phyloP scores from a whole-genome alignment of 2,113 vertebrate genomes.

The Microtus ochrogaster region DNA sequence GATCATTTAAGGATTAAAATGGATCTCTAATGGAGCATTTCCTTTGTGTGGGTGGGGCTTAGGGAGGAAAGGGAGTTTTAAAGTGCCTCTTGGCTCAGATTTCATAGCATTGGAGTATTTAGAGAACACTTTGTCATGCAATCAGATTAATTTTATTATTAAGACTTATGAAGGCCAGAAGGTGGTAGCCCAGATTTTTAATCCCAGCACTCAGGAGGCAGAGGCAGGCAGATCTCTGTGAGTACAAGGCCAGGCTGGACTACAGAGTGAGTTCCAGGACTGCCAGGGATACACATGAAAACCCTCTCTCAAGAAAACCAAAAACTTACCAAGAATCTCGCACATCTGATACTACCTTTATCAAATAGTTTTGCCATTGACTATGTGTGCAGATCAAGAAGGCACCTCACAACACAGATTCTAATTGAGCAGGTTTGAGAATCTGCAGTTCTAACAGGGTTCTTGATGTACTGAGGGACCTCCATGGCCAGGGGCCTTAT shows the following conservation, averaged over 20 bases:
- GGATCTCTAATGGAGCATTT: neutral
- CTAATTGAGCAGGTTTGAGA: neutral
- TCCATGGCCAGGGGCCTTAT: neutral
- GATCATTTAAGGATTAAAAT: neutral
- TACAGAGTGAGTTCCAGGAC: neutral
- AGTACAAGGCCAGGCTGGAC: neutral
- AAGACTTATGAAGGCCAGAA: neutral
- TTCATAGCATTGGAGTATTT: neutral
- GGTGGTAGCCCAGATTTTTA: neutral
- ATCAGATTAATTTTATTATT: constrained; percentile 13
- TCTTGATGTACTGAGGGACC: neutral
- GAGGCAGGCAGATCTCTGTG: neutral
- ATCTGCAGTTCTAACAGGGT: neutral
- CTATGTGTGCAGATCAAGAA: neutral
- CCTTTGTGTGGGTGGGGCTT: neutral
- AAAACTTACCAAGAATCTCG: neutral
- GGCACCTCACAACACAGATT: neutral
- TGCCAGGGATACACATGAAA: no score
- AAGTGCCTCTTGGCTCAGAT: neutral
- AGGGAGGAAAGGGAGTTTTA: neutral
- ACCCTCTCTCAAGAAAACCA: neutral
- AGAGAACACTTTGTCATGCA: neutral
- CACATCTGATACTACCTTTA: neutral
- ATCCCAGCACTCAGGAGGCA: neutral
- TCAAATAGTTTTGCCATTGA: neutral